Evolutionary conservation across 92 coral and sea anemone genomes (phyloP), one percentile per base, ranked within the genome.

Genomic region (Pocillopora grandis): DNA sequence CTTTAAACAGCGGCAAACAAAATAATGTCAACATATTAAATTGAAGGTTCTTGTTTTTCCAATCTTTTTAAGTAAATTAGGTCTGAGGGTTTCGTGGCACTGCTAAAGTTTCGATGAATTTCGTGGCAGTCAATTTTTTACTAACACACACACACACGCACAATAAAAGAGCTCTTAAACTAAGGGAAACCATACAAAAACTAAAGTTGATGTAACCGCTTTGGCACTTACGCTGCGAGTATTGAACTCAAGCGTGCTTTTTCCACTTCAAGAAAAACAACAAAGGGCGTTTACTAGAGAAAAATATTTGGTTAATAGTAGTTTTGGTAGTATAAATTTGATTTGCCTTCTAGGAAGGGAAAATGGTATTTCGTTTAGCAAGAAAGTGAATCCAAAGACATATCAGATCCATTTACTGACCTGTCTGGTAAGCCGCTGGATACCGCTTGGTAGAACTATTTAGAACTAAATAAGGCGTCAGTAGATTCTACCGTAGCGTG

Each of bases 1-100:
- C 56, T 64, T 69, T 83, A 23, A 72, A 64, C 73, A 83, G 88
- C 81, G 83, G 76, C 88, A 78, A 77, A 67, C 88, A 77, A 84
- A 64, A 66, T 64, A 83, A 62, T 84, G 61, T 65, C 35, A 76
- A 84, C 81, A 66, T 57, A 55, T 1, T 16, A 58, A 18, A 1
- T 9, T 69, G 2, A 36, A 69, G 56, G 56, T 69, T 31, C 20
- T 35, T 69, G 10, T 20, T 36, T 36, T 42, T 7, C 5, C 52
- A 42, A 42, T 42, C 52, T 42, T 42, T 3, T 42, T 42, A 42
- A 42, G 52, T 42, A 42, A 42, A 42, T 42, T 42, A 42, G 8
- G 52, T 42, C 52, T 7, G 52, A 42, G 52, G 52, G 52, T 42
- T 42, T 3, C 8, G 0, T 42, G 4, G 52, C 52, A 42, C 52